A percentile compares a stretch with the other conserved stretches of the same genome.
Conservation (phyloP, 2,888 invertebrate species). For the Hydropsyche betteni region DNA sequence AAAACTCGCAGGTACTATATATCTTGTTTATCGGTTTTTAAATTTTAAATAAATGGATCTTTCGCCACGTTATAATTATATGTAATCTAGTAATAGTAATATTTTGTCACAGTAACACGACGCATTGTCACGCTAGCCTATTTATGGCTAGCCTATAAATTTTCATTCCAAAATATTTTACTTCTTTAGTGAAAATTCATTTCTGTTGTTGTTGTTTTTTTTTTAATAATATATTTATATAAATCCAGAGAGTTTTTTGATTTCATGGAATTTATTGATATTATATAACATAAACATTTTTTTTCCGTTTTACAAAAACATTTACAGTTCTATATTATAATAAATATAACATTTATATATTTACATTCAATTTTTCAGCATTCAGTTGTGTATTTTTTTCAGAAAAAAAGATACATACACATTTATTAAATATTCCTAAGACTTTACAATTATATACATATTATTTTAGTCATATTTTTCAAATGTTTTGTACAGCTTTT, state of each 20-base stretch:
- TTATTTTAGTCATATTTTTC: no score
- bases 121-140: not conserved
- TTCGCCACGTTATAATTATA: conserved; percentile 6
- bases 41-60: not conserved
- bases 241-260: not conserved
- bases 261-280: conserved; percentile 18
- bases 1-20: no score
- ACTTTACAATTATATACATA: conserved; percentile 15
- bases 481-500: not conserved
- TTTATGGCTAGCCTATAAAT: not conserved
- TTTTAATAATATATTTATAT: no score
- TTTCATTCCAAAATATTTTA: no score
- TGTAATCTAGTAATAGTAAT: not conserved
- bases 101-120: not conserved
- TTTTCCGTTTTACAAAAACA: conserved; percentile 39
- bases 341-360: conserved; percentile 31
- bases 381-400: not conserved
- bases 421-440: not conserved
- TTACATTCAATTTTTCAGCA: conserved; percentile 16
- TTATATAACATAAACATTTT: conserved; percentile 34
- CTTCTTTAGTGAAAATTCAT: no score
- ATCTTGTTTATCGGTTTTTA: no score
- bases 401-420: not conserved
- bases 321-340: conserved; percentile 34
- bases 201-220: no score